phyloP scores from a whole-genome alignment of 2,888 invertebrate genomes.

The Autographa gamma region DNA sequence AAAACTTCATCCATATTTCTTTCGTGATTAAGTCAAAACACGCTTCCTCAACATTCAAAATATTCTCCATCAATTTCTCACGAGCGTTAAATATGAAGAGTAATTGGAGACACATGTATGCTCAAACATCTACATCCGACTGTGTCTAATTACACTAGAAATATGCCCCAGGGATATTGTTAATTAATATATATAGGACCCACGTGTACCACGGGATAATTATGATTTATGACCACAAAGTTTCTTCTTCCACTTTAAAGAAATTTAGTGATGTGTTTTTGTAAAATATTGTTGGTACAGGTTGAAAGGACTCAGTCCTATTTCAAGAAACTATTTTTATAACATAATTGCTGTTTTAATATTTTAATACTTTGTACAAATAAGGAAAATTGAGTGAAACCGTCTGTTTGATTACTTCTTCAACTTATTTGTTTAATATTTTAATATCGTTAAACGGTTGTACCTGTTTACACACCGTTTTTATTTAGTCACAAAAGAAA shows the following conservation, averaged over 20 bases:
- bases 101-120: constrained; percentile 77
- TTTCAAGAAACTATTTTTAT: background rate
- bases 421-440: too few species aligned
- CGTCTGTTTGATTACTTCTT: too few species aligned
- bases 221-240: constrained; percentile 70
- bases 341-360: background rate
- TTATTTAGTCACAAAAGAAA: too few species aligned
- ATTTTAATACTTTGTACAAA: background rate
- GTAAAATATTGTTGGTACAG: constrained; percentile 37
- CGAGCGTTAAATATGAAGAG: constrained; percentile 70
- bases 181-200: constrained; percentile 73
- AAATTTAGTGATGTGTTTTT: constrained; percentile 52
- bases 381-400: background rate
- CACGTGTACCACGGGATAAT: constrained; percentile 72
- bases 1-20: background rate
- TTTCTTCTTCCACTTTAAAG: constrained; percentile 50
- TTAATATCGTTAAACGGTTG: too few species aligned
- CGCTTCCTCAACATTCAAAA: constrained; percentile 46
- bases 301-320: constrained; percentile 16
- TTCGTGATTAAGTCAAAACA: constrained; percentile 17
- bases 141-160: constrained; percentile 77
- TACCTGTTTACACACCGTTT: too few species aligned
- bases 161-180: constrained; percentile 73
- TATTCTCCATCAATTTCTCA: constrained; percentile 66
- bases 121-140: constrained; percentile 52